Percentiles rank a stretch among this genome's conserved stretches.
Conservation (phyloP, 2,797 vertebrate genomes). For the Telmatherina bonti region DNA sequence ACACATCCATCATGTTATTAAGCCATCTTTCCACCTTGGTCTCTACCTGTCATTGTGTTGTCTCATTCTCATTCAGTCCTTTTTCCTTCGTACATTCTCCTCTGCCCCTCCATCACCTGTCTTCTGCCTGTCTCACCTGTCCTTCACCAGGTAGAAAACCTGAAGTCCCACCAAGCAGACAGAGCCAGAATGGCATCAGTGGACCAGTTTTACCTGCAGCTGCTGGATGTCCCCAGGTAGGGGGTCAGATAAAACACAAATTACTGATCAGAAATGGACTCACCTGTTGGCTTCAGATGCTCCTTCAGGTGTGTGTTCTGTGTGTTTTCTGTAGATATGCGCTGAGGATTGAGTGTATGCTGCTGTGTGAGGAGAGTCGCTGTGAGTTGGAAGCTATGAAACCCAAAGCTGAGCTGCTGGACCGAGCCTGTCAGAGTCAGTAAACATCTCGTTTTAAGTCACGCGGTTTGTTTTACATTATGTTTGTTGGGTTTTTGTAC, state of each 20-base stretch:
- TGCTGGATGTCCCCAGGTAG: conserved; percentile 86
- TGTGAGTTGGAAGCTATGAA: conserved; percentile 83
- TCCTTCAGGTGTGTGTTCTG: background rate
- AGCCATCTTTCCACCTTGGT: no score
- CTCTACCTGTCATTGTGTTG: no score
- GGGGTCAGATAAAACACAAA: background rate
- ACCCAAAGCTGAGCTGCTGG: conserved; percentile 84
- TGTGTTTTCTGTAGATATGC: conserved; percentile 79
- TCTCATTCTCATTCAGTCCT: no score
- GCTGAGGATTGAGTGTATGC: conserved; percentile 88
- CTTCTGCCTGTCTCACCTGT: background rate
- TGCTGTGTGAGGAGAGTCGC: conserved; percentile 84
- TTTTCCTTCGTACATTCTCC: background rate
- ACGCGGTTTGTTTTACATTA: no score
- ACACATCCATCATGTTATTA: no score
- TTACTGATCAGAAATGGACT: background rate
- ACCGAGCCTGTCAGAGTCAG: conserved; percentile 86
- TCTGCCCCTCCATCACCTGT: background rate
- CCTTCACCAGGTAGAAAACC: conserved; percentile 85
- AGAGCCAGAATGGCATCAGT: conserved; percentile 82
- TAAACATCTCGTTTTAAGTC: conserved; percentile 6
- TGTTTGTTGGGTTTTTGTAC: no score
- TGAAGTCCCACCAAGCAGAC: conserved; percentile 85
- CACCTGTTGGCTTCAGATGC: background rate
- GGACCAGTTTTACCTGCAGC: conserved; percentile 88